Evolutionary conservation across 2,888 invertebrate genomes (phyloP), one percentile per base, ranked within the genome.

Genomic region (Diploptera punctata): DNA sequence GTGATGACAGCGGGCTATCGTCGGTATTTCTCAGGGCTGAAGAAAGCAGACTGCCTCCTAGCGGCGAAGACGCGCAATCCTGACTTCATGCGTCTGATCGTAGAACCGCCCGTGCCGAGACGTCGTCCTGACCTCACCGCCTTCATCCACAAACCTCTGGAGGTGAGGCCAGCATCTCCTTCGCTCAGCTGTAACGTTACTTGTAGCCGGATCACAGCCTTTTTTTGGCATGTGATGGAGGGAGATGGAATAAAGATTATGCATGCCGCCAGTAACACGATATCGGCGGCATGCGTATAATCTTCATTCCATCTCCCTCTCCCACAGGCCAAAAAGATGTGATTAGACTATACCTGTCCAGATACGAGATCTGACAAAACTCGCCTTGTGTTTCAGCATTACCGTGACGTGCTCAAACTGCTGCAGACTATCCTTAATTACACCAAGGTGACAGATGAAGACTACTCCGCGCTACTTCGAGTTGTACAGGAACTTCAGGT

Each of bases 81-180:
- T 13, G 91, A 92, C 31, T 95, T 95, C 81, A 90, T 92, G 67
- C 87, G 91, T 74, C 91, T 94, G 81, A 90, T 94, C 78, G 91
- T 91, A 73, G 92, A 92, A 79, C 94, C 94, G 2, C 89, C 92
- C 18, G 91, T 94, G 77, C 94, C 94, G 2, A 87, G 93, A 76
- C 87, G 92, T 81, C 88, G 93, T 76, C 94, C 94, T 16, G 95
- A 95, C 81, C 89, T 95, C 76, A 94, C 94, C 13, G 91, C 93
- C 16, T 89, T 95, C 77, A 89, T 95, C 74, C 92, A 95, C 81
- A 91, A 93, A 79, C 95, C 95, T 0, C 82, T 95, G 77, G 94
- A 95, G 79, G 82, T 82, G 71, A 71, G 77, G n/a, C n/a, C n/a
- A n/a, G n/a, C n/a, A n/a, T n/a, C n/a, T n/a, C n/a, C n/a, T n/a